These are phyloP conservation scores for Aulostomus chinensis DNA, from an alignment of 2,797 vertebrate species.

Conservation along the genomic window DNA sequence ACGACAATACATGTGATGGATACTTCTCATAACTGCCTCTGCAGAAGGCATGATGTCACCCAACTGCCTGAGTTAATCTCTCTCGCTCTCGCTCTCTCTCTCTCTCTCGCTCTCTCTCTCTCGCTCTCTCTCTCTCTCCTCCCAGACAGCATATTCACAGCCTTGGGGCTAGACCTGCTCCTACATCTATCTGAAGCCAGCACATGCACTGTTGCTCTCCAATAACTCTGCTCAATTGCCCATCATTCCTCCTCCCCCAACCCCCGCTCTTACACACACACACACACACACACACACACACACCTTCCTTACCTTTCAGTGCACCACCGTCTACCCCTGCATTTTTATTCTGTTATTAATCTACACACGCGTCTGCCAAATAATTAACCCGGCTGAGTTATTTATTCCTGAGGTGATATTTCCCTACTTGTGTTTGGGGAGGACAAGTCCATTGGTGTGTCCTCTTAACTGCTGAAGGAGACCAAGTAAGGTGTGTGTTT, in stretches of 20 bases:
- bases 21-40: conserved; percentile 67
- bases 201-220: conserved; percentile 73
- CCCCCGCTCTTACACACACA: conserved; percentile 1
- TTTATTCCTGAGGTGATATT: conserved; percentile 78
- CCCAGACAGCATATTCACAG: conserved; percentile 69
- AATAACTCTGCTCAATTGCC: conserved; percentile 74
- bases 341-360: conserved; percentile 77
- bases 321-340: conserved; percentile 39
- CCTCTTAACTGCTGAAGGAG: conserved; percentile 55
- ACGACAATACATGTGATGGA: conserved; percentile 57
- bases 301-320: conserved; percentile 38
- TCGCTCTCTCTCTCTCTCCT: too few species aligned
- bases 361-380: conserved; percentile 65
- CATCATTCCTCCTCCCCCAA: conserved; percentile 54
- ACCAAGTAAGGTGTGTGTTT: conserved; percentile 34
- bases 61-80: conserved; percentile 70
- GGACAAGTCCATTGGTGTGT: conserved; percentile 67
- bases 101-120: too few species aligned
- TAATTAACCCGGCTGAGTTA: conserved; percentile 79
- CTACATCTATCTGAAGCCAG: conserved; percentile 66
- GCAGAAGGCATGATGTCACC: conserved; percentile 68
- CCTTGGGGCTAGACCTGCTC: conserved; percentile 63
- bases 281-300: not conserved
- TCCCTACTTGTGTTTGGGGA: conserved; percentile 66
- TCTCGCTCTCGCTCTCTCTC: too few species aligned